Evolutionary conservation across 2,888 invertebrate genomes (phyloP), one percentile per base, ranked within the genome.

Genomic region (Horisme vitalbata): DNA sequence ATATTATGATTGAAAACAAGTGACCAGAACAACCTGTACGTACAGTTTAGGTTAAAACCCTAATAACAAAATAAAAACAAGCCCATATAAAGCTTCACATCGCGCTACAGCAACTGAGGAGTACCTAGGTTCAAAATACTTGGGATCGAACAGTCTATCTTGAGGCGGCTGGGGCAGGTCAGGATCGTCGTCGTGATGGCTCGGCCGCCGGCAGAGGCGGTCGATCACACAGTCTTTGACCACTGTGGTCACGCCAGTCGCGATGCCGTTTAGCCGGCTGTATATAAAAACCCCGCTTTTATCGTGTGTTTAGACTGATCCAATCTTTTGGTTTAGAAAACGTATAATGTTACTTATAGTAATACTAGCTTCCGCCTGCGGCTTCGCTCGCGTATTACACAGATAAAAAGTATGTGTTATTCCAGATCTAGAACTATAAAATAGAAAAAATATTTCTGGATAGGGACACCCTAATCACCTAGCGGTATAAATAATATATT

Each of bases 191-290:
- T 86, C 82, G 66, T 83, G 71, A 57, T 71, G 69, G 67, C 75
- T 83, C 30, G 90, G 83, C 56, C 84, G 79, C 59, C 79, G 78
- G 70, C 86, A 90, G 75, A 92, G 91, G 50, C 91, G 90, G 75
- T 93, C 92, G 66, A 94, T 91, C 61, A 94, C 90, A 77, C 92
- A 93, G 77, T 92, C 93, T 75, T 93, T 93, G 68, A 94, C 91
- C 55, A 94, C 91, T 39, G 92, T 92, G 21, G 93, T 91, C 57
- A 94, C 91, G 35, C 94, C 94, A 28, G 93, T 92, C 34, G 94
- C 93, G 63, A 94, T 83, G 64, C 94, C 94, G 79, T 93, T 93
- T 66, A 94, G 82, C 61, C 93, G 92, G 73, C 94, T 94, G 83
- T 9, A 32, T 9, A 38, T 5, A 26, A 18, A 10, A 18, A 18